Conservation (phyloP, 1,140 invertebrate species). For the Thaumatotibia leucotreta region DNA sequence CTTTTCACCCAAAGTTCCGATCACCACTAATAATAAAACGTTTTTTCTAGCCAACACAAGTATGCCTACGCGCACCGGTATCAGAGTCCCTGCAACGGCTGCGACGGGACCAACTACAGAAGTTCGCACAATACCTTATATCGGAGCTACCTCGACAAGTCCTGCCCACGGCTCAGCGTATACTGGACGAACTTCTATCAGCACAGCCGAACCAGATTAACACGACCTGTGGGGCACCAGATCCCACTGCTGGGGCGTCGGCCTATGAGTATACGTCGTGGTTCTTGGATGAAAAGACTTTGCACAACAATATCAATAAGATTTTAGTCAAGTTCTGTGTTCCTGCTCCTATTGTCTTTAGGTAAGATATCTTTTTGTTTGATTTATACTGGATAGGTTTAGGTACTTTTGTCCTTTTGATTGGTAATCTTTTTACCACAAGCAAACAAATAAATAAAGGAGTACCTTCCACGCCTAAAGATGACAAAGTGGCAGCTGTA, state of each 20-base stretch:
- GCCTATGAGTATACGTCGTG: conserved; percentile 97
- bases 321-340: conserved; percentile 99
- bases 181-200: conserved; percentile 95
- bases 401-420: too few relatives aligned
- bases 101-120: conserved; percentile 96
- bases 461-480: too few relatives aligned
- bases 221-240: conserved; percentile 92
- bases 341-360: conserved; percentile 97
- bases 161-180: conserved; percentile 95
- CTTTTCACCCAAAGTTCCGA: background rate
- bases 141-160: conserved; percentile 98
- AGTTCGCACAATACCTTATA: conserved; percentile 99
- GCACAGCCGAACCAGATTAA: conserved; percentile 96
- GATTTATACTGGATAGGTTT: too few relatives aligned
- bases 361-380: conserved; percentile 77
- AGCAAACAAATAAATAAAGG: too few relatives aligned
- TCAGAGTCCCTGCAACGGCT: conserved; percentile 97
- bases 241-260: conserved; percentile 98
- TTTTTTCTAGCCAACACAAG: conserved; percentile 85
- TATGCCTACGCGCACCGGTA: conserved; percentile 95
- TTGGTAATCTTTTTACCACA: too few relatives aligned
- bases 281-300: conserved; percentile 97
- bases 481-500: too few relatives aligned
- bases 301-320: conserved; percentile 99
- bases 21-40: background rate